Base-by-base conservation (phyloP, 2,888 invertebrate species). In the Morpho helenor region DNA sequence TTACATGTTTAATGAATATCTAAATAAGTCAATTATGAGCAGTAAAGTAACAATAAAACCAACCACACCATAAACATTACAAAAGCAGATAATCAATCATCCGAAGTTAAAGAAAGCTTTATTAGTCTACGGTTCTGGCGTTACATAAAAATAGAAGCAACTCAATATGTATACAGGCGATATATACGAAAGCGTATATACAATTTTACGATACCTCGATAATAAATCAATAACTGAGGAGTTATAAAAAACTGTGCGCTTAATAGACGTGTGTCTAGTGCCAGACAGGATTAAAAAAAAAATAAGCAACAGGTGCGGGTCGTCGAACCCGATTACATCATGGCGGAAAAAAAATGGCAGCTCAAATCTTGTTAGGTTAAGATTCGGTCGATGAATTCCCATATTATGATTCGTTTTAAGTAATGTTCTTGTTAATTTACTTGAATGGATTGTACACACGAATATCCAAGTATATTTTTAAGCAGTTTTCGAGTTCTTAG, bases 231-330 rank as follows among this genome's bases (percentile, higher is more conserved):
- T 64, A 66, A 70, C 73, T 73, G 75, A 79, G 74, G 78, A 76
- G 62, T 66, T 71, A 75, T 72, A 82, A 84, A 83, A 83, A 82
- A 74, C 54, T 72, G 70, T 76, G 73, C 74, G 76, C 78, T 78
- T 77, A 77, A 79, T 81, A 80, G 76, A 81, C 73, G 76, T 77
- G 72, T 77, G 77, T 75, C 76, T 77, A 79, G 73, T 69, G 69
- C 62, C 69, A 68, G 71, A 72, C 73, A 70, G 55, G 64, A 65
- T 61, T 59, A 66, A 69, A 68, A 72, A 74, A 45, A 31, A 66
- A 76, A 69, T 70, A 75, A 79, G 76, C 77, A 79, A 79, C 83
- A 82, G 83, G 82, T 82, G 81, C 77, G 66, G 78, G 71, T 62
- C 77, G 64, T 61, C 62, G 76, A 76, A 70, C 78, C 61, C 69